A percentile compares a stretch with the other conserved stretches of the same genome.
phyloP scores from a whole-genome alignment of 2,113 vertebrate species.

The Garra rufa region DNA sequence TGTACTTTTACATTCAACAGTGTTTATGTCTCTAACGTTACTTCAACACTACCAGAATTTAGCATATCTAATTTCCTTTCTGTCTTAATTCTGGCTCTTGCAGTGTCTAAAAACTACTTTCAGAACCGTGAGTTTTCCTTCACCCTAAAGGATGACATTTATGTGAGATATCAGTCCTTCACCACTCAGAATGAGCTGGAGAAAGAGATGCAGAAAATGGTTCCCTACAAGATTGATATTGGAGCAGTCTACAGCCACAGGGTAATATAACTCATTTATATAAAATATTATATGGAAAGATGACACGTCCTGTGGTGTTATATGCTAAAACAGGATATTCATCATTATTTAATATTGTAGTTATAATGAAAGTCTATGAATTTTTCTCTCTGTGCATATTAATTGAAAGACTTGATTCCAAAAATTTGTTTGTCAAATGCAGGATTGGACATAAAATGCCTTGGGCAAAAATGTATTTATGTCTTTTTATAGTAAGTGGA shows the following conservation, averaged over 20 bases:
- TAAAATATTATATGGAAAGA: background rate
- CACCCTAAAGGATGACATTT: constrained; percentile 94
- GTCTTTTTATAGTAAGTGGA: background rate
- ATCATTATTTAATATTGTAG: background rate
- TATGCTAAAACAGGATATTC: background rate
- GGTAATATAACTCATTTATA: constrained; percentile 66
- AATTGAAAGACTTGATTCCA: background rate
- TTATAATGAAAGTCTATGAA: background rate
- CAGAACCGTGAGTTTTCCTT: constrained; percentile 96
- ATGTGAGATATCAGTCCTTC: constrained; percentile 95
- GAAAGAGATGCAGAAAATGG: constrained; percentile 93
- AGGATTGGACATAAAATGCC: background rate
- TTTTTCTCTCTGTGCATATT: background rate
- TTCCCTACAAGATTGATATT: constrained; percentile 94
- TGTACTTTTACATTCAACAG: background rate
- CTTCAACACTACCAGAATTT: background rate
- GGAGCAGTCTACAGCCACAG: constrained; percentile 93
- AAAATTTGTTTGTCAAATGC: background rate
- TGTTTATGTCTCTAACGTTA: background rate
- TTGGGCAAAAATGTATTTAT: background rate
- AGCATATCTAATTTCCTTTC: background rate
- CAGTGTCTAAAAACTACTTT: constrained; percentile 90
- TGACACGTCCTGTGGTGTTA: background rate
- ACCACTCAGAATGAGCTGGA: constrained; percentile 87
- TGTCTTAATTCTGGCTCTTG: background rate